A percentile compares a stretch with the other conserved stretches of the same genome.
These are phyloP conservation scores for Metallyticus violacea DNA, from an alignment of 2,888 invertebrate genomes.

Conservation along the genomic window DNA sequence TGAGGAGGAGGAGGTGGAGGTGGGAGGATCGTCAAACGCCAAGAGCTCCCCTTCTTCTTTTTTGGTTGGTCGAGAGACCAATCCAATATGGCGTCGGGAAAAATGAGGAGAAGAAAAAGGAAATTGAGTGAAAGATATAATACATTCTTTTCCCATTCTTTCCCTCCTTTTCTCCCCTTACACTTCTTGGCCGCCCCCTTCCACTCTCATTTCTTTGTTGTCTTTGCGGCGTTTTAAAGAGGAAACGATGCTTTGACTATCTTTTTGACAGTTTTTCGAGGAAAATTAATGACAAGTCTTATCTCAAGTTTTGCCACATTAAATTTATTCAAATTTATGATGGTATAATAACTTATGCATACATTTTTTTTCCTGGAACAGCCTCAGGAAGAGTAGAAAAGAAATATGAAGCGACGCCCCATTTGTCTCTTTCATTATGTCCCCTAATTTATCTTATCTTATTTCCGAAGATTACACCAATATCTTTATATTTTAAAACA, in stretches of 20 bases:
- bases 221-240: not conserved
- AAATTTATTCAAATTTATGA: conserved; percentile 17
- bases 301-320: not conserved
- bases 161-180: not conserved
- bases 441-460: not conserved
- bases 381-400: not conserved
- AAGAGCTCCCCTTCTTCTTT: conserved; percentile 28
- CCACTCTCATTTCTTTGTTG: conserved; percentile 14
- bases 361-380: not conserved
- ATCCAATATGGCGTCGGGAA: conserved; percentile 23
- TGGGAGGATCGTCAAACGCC: conserved; percentile 12
- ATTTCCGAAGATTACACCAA: not conserved
- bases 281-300: conserved; percentile 11
- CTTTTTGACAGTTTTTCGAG: not conserved
- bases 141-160: conserved; percentile 15
- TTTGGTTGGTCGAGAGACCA: conserved; percentile 29
- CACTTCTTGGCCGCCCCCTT: not conserved
- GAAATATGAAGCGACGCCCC: not conserved
- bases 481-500: not conserved
- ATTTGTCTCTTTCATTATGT: not conserved
- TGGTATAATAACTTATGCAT: not conserved
- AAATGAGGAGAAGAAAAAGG: conserved; percentile 17
- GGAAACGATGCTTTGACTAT: not conserved
- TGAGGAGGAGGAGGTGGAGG: not conserved
- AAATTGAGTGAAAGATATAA: conserved; percentile 17